Evolutionary conservation across 2,888 invertebrate species (phyloP).

Genomic region (Icerya purchasi): DNA sequence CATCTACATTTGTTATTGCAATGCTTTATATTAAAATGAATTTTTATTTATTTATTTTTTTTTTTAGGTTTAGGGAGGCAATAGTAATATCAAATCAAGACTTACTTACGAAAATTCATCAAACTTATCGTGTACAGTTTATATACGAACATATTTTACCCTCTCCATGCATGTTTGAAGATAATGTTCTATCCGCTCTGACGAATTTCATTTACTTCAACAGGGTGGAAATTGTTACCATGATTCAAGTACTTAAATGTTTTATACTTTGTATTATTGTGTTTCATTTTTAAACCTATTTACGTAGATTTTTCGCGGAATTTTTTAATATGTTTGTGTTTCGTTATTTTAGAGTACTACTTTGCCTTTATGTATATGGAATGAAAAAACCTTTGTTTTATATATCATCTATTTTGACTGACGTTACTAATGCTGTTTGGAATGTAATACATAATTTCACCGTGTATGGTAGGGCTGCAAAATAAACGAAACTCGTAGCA

Average conservation of each 20-base stretch:
- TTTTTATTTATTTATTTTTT: slow-evolving; percentile 4
- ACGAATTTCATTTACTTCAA: slow-evolving; percentile 99
- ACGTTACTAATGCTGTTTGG: too few relatives aligned
- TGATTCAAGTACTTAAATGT: slow-evolving; percentile 61
- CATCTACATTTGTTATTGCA: too few relatives aligned
- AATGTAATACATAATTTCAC: too few relatives aligned
- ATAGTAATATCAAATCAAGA: slow-evolving; percentile 90
- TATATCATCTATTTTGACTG: too few relatives aligned
- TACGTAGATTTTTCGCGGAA: too few relatives aligned
- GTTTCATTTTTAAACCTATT: too few relatives aligned
- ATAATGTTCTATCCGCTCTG: slow-evolving; percentile 90
- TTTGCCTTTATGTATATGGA: neutral
- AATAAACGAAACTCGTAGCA: too few relatives aligned
- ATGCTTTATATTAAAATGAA: neutral
- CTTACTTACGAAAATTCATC: slow-evolving; percentile 92
- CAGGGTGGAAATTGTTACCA: slow-evolving; percentile 96
- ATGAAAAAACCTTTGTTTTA: too few relatives aligned
- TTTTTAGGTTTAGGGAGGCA: slow-evolving; percentile 57
- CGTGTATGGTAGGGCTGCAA: too few relatives aligned
- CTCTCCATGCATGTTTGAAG: slow-evolving; percentile 96
- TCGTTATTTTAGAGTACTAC: too few relatives aligned
- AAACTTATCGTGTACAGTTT: slow-evolving; percentile 98
- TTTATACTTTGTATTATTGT: too few relatives aligned
- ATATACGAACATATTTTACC: slow-evolving; percentile 97
- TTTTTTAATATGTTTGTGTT: too few relatives aligned